These are phyloP conservation scores for Temnothorax ravouxi DNA, from an alignment of 2,888 invertebrate genomes.

Conservation along the genomic window DNA sequence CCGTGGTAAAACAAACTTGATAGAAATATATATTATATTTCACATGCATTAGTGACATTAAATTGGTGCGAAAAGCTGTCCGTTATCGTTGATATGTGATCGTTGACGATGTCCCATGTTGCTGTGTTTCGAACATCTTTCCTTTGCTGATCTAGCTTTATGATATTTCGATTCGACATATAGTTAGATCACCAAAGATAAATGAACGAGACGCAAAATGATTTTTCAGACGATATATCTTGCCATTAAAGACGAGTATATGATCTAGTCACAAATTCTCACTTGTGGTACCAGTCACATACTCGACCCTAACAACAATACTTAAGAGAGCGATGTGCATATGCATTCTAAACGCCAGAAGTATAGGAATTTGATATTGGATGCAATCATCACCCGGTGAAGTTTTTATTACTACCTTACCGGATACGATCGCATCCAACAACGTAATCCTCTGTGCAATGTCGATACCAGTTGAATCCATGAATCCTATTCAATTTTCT, in stretches of 20 bases:
- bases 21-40: not conserved
- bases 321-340: not conserved
- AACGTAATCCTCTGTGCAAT: slow-evolving; percentile 63
- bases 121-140: slow-evolving; percentile 79
- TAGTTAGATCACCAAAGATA: slow-evolving; percentile 89
- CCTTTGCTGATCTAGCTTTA: slow-evolving; percentile 86
- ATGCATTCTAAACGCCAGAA: not conserved
- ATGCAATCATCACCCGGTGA: slow-evolving; percentile 86
- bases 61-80: not conserved
- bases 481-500: not conserved
- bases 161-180: slow-evolving; percentile 84
- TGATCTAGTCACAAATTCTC: slow-evolving; percentile 86
- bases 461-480: not conserved
- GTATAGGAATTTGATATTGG: slow-evolving; percentile 73
- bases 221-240: slow-evolving; percentile 58
- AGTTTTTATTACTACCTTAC: slow-evolving; percentile 76
- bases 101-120: slow-evolving; percentile 56
- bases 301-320: slow-evolving; percentile 78
- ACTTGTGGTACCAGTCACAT: slow-evolving; percentile 83
- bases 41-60: slow-evolving; percentile 3
- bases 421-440: slow-evolving; percentile 81
- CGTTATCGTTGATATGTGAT: not conserved
- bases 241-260: slow-evolving; percentile 84
- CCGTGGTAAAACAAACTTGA: not conserved
- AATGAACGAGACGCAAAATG: slow-evolving; percentile 78